phyloP scores from a whole-genome alignment of 1,140 invertebrate genomes.

The Nautilus pompilius region DNA sequence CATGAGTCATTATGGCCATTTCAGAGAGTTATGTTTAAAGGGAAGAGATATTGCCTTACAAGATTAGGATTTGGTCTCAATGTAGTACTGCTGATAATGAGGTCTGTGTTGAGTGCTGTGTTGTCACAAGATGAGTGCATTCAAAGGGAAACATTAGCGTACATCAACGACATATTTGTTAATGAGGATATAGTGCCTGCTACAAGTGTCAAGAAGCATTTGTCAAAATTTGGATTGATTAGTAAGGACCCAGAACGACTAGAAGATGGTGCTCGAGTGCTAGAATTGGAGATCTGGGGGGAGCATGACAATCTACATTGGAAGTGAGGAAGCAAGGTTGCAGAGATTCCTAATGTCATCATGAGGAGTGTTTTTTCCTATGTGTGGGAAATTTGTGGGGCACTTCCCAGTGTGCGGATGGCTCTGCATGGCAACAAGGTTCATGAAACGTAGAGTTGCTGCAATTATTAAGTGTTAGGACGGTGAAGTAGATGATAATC shows the following conservation, averaged over 20 bases:
- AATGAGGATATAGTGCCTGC: background rate
- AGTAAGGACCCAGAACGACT: background rate
- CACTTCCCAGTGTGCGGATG: background rate
- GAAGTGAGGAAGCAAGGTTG: background rate
- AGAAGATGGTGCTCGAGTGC: background rate
- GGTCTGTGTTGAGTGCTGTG: background rate
- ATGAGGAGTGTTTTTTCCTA: background rate
- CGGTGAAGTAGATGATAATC: background rate
- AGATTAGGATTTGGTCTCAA: background rate
- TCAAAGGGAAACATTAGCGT: background rate
- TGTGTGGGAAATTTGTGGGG: background rate
- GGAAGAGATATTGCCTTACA: background rate
- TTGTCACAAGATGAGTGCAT: background rate
- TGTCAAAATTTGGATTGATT: background rate
- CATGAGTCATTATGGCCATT: background rate
- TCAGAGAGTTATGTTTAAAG: background rate
- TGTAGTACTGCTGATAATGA: background rate
- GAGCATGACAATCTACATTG: background rate
- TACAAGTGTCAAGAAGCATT: background rate
- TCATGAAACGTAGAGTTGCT: background rate
- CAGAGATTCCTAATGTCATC: background rate
- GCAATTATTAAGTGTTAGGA: background rate
- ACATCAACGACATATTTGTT: background rate
- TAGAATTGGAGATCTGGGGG: background rate
- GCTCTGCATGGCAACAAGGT: background rate